Percentiles rank a stretch among this genome's conserved stretches.
phyloP scores from a whole-genome alignment of 2,888 invertebrate genomes.

The Scaptomyza tumidula region DNA sequence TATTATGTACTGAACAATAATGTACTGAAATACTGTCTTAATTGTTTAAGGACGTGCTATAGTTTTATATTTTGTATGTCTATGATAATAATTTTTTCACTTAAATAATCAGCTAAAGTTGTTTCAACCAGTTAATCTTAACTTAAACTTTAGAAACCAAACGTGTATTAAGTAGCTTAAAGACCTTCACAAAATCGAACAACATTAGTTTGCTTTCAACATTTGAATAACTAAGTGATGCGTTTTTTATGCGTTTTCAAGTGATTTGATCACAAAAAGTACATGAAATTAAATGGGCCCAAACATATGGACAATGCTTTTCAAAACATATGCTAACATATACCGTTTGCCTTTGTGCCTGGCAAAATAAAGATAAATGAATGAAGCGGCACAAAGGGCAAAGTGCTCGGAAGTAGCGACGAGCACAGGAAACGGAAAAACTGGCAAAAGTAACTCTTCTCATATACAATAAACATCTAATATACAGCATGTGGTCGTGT shows the following conservation, averaged over 20 bases:
- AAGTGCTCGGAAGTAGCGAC: conserved; percentile 54
- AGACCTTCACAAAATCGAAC: not conserved
- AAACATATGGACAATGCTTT: conserved; percentile 45
- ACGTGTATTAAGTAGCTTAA: not conserved
- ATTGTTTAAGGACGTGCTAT: too few relatives aligned
- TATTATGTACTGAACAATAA: too few relatives aligned
- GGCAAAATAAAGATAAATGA: conserved; percentile 52
- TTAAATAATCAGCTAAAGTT: too few relatives aligned
- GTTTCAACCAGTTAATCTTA: too few relatives aligned
- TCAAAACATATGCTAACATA: conserved; percentile 48
- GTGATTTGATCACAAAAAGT: not conserved
- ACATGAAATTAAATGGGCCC: conserved; percentile 8
- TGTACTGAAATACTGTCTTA: too few relatives aligned
- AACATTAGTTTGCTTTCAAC: too few relatives aligned
- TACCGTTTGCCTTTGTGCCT: conserved; percentile 10
- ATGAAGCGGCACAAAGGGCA: conserved; percentile 28
- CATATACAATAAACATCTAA: not conserved
- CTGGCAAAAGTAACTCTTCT: conserved; percentile 52
- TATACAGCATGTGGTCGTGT: not conserved
- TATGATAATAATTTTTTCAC: too few relatives aligned
- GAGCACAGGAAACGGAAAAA: conserved; percentile 55
- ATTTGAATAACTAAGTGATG: not conserved
- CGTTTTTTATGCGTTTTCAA: not conserved
- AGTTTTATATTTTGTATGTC: too few relatives aligned
- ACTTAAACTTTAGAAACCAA: too few relatives aligned